A percentile compares a stretch with the other conserved stretches of the same genome.
Conservation (phyloP, 2,888 invertebrate species). For the Helobdella robusta region DNA sequence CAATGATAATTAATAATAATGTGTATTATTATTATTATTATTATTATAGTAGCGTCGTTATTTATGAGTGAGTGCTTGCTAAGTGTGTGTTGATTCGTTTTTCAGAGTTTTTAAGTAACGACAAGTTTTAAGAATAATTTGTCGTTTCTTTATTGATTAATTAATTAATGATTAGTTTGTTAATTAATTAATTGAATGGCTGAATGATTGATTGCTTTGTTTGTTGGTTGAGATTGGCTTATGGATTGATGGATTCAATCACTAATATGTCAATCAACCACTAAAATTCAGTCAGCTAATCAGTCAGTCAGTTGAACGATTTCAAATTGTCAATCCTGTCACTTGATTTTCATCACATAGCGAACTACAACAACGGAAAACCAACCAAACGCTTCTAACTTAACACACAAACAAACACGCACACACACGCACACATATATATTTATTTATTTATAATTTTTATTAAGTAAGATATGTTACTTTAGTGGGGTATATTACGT, state of each 20-base stretch:
- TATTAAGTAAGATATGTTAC: too few relatives aligned
- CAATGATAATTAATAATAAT: too few relatives aligned
- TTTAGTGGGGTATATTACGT: too few relatives aligned
- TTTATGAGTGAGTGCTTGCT: background rate
- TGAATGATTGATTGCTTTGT: background rate
- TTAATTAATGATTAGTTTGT: background rate
- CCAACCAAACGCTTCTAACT: too few relatives aligned
- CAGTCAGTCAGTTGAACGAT: background rate
- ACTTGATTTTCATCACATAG: too few relatives aligned
- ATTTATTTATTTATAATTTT: too few relatives aligned
- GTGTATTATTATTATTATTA: too few relatives aligned
- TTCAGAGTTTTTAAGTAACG: background rate
- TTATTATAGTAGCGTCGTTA: background rate
- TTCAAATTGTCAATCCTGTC: background rate
- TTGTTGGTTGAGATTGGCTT: background rate
- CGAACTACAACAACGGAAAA: too few relatives aligned
- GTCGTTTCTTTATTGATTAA: background rate
- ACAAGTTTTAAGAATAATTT: background rate
- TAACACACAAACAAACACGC: too few relatives aligned
- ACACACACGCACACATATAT: too few relatives aligned
- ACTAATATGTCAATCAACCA: background rate
- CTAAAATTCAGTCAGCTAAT: background rate
- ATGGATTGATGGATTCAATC: background rate
- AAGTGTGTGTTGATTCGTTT: background rate
- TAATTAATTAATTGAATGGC: background rate